These are phyloP conservation scores for Brachypterus glaber DNA, from an alignment of 2,888 invertebrate species.

Conservation along the genomic window DNA sequence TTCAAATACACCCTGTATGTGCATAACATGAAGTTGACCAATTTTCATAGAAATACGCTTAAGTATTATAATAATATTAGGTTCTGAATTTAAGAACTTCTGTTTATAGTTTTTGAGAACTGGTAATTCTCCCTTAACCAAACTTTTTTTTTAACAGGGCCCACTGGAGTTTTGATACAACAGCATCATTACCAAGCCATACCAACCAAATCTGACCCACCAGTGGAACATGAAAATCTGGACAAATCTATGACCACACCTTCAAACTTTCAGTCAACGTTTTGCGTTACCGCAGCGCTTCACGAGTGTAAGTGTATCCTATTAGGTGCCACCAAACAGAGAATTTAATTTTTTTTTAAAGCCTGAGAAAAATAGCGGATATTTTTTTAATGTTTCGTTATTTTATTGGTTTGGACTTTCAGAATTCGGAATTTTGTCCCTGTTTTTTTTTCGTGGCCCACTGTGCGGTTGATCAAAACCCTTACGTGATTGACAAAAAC, in stretches of 20 bases:
- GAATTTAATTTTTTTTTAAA: too few relatives aligned
- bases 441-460: too few relatives aligned
- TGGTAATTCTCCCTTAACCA: not conserved
- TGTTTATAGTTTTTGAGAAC: not conserved
- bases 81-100: not conserved
- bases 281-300: conserved; percentile 39
- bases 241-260: conserved; percentile 23
- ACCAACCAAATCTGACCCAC: conserved; percentile 46
- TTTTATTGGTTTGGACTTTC: too few relatives aligned
- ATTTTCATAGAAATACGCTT: conserved; percentile 1
- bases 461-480: too few relatives aligned
- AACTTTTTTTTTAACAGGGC: conserved; percentile 46
- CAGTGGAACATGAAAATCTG: conserved; percentile 14
- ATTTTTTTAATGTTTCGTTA: too few relatives aligned
- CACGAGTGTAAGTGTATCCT: conserved; percentile 43
- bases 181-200: conserved; percentile 89
- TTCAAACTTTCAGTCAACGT: conserved; percentile 14
- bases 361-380: too few relatives aligned
- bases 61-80: not conserved
- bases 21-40: too few relatives aligned
- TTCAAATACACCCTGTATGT: too few relatives aligned
- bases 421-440: too few relatives aligned
- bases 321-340: not conserved
- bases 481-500: too few relatives aligned
- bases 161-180: conserved; percentile 82